These are phyloP conservation scores for Uloborus diversus DNA, from an alignment of 1,140 invertebrate species.

Conservation along the genomic window DNA sequence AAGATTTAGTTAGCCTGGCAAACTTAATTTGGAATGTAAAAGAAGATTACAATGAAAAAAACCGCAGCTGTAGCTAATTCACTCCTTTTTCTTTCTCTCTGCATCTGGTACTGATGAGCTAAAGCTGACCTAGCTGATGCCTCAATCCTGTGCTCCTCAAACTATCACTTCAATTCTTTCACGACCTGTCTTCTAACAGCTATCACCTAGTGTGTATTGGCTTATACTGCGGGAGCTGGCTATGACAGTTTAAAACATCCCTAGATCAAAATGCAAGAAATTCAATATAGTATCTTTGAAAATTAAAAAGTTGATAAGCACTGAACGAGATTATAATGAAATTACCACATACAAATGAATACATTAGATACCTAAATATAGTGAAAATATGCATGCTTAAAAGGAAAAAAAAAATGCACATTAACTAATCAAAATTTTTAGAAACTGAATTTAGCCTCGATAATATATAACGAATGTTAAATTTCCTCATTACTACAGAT, in stretches of 20 bases:
- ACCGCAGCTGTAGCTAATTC: conserved; percentile 34
- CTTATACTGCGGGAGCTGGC: conserved; percentile 48
- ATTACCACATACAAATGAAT: too few species aligned
- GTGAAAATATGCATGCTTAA: conserved; percentile 11
- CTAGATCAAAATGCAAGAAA: conserved; percentile 51
- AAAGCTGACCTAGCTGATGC: conserved; percentile 35
- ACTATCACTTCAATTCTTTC: conserved; percentile 28
- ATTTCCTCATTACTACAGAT: too few species aligned
- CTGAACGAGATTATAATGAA: too few species aligned
- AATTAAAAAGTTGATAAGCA: too few species aligned
- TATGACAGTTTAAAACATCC: conserved; percentile 50
- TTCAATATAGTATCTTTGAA: conserved; percentile 37
- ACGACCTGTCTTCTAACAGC: conserved; percentile 40
- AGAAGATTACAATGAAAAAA: conserved; percentile 21
- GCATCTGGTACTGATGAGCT: conserved; percentile 27
- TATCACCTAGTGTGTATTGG: conserved; percentile 45
- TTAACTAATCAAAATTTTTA: conserved; percentile 5
- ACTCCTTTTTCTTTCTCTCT: too few species aligned
- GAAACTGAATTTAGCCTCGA: too few species aligned
- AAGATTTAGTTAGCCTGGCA: background rate
- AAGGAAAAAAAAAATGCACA: conserved; percentile 16
- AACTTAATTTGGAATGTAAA: conserved; percentile 38
- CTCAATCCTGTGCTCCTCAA: conserved; percentile 19
- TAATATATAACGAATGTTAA: too few species aligned
- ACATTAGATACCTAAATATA: too few species aligned